Evolutionary conservation across 2,113 vertebrate species (phyloP).

Genomic region (Seriola dumerili): DNA sequence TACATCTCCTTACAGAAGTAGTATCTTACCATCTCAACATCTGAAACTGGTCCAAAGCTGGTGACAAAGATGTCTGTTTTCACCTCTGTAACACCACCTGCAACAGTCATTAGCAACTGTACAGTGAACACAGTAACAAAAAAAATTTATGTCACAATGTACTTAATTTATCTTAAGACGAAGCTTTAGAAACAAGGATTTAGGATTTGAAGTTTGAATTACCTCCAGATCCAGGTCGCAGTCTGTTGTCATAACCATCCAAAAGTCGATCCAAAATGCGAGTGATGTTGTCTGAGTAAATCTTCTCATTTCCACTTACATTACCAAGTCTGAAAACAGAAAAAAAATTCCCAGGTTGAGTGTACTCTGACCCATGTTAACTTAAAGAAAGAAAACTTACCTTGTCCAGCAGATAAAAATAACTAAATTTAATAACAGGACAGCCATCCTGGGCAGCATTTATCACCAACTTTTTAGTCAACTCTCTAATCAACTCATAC

Average conservation of each 20-base stretch:
- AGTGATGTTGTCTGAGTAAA: conserved; percentile 91
- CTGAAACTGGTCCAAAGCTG: conserved; percentile 88
- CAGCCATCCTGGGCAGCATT: conserved; percentile 54
- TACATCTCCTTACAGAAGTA: conserved; percentile 17
- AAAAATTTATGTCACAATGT: background rate
- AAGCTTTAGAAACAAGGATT: background rate
- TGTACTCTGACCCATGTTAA: background rate
- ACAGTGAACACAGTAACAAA: conserved; percentile 9
- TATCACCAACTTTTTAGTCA: conserved; percentile 14
- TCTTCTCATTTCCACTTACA: conserved; percentile 75
- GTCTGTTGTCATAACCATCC: conserved; percentile 94
- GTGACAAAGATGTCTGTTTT: conserved; percentile 89
- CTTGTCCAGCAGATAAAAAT: conserved; percentile 63
- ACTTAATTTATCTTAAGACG: background rate
- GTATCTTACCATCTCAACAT: conserved; percentile 86
- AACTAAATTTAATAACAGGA: conserved; percentile 37
- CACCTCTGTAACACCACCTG: conserved; percentile 85
- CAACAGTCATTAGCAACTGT: conserved; percentile 31
- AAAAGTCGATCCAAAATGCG: conserved; percentile 91
- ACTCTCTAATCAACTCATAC: conserved; percentile 15
- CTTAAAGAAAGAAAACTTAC: conserved; percentile 49
- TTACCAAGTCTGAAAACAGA: conserved; percentile 79
- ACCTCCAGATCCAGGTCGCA: conserved; percentile 94
- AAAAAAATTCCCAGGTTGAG: background rate
- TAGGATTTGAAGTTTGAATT: conserved; percentile 23